phyloP scores from a whole-genome alignment of 2,113 vertebrate genomes.

The Stercorarius parasiticus region DNA sequence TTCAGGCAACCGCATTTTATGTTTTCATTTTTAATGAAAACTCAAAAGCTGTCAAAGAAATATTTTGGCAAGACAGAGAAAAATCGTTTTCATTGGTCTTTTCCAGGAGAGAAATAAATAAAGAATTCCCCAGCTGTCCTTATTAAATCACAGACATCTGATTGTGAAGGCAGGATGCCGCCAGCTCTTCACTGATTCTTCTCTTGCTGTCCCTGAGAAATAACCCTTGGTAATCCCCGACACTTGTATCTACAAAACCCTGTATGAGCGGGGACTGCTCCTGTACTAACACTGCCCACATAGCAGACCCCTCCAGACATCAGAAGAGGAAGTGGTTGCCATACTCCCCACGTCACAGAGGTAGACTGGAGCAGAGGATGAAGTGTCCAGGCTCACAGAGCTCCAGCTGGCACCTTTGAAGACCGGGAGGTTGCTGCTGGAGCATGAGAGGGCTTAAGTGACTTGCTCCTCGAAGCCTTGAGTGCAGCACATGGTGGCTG shows the following conservation, averaged over 20 bases:
- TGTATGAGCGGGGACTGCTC: neutral
- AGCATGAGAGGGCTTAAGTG: neutral
- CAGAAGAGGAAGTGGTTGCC: neutral
- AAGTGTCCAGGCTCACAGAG: neutral
- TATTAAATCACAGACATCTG: neutral
- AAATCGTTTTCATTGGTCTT: neutral
- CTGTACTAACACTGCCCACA: neutral
- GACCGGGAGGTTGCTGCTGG: neutral
- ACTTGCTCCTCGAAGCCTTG: neutral
- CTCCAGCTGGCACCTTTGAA: neutral
- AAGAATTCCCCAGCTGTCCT: neutral
- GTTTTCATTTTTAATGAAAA: constrained; percentile 25
- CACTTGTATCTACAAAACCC: neutral
- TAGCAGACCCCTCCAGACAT: neutral
- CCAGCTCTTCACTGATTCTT: neutral
- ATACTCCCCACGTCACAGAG: neutral
- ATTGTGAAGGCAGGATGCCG: neutral
- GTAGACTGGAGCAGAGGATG: neutral
- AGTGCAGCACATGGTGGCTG: neutral
- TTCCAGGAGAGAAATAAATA: neutral
- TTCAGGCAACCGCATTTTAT: neutral
- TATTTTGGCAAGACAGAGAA: neutral
- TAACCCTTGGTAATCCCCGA: neutral
- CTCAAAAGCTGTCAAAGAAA: constrained; percentile 7
- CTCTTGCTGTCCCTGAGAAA: neutral